These are phyloP conservation scores for Trichacis sp. DNA, from an alignment of 2,888 invertebrate species.

Conservation along the genomic window DNA sequence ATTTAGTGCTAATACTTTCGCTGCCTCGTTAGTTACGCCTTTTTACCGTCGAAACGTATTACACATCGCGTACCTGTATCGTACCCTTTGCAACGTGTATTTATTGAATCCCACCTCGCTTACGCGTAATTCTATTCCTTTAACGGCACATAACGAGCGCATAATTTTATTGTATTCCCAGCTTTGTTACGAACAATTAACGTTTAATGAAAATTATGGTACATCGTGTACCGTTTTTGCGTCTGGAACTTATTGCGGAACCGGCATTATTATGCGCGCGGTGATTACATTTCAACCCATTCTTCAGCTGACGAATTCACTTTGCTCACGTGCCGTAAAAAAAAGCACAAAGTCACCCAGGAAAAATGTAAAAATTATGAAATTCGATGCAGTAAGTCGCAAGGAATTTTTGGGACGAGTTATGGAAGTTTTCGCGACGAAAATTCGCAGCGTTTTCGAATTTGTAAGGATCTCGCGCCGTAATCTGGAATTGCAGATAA, in stretches of 20 bases:
- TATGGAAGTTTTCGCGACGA: background rate
- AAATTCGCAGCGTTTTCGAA: background rate
- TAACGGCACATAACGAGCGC: slow-evolving; percentile 31
- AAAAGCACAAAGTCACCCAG: too few relatives aligned
- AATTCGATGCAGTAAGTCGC: background rate
- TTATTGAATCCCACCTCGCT: slow-evolving; percentile 30
- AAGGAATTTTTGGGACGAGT: background rate
- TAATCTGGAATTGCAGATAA: background rate
- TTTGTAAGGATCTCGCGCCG: background rate
- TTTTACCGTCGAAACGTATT: slow-evolving; percentile 46
- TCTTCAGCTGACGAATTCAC: background rate
- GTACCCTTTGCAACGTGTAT: slow-evolving; percentile 27
- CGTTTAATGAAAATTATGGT: slow-evolving; percentile 16
- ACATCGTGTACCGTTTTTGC: background rate
- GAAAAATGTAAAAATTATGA: background rate
- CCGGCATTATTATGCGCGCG: background rate
- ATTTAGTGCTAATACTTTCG: slow-evolving; percentile 46
- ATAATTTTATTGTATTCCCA: slow-evolving; percentile 31
- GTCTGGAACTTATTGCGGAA: background rate
- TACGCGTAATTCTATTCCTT: slow-evolving; percentile 30
- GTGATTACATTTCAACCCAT: background rate
- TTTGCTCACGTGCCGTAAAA: too few relatives aligned
- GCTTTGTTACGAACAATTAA: slow-evolving; percentile 32
- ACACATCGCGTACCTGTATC: slow-evolving; percentile 40
- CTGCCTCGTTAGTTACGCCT: slow-evolving; percentile 36